phyloP scores from a whole-genome alignment of 2,797 vertebrate species.

The Oreochromis mossambicus region DNA sequence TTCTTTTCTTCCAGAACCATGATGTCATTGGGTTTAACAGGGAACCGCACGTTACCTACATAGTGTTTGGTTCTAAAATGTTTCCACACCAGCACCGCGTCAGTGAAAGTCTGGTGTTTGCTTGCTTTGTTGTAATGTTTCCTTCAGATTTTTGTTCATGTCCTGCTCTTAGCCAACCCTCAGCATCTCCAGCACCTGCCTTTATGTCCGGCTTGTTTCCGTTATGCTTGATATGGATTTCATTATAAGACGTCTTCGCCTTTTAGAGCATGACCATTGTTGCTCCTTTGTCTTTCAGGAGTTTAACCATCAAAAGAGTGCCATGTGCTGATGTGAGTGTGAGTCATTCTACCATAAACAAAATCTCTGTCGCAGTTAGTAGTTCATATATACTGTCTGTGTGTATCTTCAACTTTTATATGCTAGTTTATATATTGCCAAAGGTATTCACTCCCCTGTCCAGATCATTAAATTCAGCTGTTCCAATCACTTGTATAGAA shows the following conservation, averaged over 20 bases:
- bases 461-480: not conserved
- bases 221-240: not conserved
- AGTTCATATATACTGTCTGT: not conserved
- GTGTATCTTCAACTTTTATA: not conserved
- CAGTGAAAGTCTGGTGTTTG: not conserved
- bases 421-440: not conserved
- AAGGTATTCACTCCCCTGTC: not conserved
- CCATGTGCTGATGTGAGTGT: constrained; percentile 75
- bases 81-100: not conserved
- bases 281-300: constrained; percentile 63
- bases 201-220: constrained; percentile 27
- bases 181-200: constrained; percentile 5
- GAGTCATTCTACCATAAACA: not conserved
- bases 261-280: not conserved
- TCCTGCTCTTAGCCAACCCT: constrained; percentile 1
- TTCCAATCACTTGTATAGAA: accelerated
- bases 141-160: not conserved
- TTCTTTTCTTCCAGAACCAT: not conserved
- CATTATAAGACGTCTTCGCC: accelerated
- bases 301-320: constrained; percentile 73
- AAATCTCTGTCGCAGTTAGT: not conserved
- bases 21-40: not conserved
- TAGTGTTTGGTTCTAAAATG: not conserved
- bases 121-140: constrained; percentile 19
- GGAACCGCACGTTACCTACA: not conserved